Conservation (phyloP, 2,797 vertebrate genomes). For the Cephalopachus bancanus region DNA sequence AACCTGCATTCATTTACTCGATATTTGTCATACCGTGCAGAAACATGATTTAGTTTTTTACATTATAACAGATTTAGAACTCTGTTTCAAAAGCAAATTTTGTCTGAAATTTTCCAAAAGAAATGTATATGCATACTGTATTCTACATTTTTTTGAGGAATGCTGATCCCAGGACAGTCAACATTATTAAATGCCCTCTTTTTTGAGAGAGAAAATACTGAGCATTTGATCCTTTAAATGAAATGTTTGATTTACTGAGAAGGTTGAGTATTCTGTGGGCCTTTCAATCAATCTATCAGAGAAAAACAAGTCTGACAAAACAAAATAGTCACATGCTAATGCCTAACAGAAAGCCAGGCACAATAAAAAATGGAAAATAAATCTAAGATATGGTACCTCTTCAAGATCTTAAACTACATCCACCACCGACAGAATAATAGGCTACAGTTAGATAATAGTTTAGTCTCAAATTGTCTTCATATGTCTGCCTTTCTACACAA, state of each 20-base stretch:
- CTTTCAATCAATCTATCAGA: background rate
- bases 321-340: background rate
- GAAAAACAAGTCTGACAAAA: background rate
- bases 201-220: slow-evolving; percentile 23
- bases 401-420: background rate
- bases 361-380: background rate
- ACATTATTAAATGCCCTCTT: slow-evolving; percentile 42
- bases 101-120: background rate
- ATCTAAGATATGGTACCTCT: background rate
- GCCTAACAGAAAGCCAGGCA: background rate
- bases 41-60: slow-evolving; percentile 37
- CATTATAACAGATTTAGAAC: slow-evolving; percentile 12
- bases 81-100: slow-evolving; percentile 38
- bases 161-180: background rate
- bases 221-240: background rate
- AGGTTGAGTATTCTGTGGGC: background rate
- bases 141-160: slow-evolving; percentile 40
- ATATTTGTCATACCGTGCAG: background rate
- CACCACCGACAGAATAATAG: background rate
- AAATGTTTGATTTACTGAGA: slow-evolving; percentile 8
- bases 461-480: background rate
- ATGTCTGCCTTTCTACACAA: background rate
- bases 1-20: background rate
- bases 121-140: background rate
- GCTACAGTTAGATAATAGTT: background rate